Conservation (phyloP, 2,113 vertebrate genomes). For the Typhlomys cinereus region DNA sequence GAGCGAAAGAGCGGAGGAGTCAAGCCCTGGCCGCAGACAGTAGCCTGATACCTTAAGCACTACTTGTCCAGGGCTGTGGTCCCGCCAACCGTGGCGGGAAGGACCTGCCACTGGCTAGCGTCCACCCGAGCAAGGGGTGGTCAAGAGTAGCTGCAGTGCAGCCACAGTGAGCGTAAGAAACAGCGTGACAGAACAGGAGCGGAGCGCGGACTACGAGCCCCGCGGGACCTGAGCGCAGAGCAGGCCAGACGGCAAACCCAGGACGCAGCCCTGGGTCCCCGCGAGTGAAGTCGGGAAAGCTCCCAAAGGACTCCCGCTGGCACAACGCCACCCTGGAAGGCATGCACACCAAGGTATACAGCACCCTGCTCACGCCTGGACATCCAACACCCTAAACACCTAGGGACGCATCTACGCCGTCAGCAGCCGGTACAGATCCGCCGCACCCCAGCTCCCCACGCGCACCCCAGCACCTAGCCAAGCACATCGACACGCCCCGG, state of each 20-base stretch:
- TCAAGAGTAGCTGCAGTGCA: background rate
- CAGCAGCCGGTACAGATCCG: background rate
- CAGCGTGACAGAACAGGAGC: background rate
- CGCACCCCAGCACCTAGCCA: background rate
- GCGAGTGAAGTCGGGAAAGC: background rate
- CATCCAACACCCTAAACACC: background rate
- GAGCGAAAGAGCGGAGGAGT: background rate
- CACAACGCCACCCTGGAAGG: background rate
- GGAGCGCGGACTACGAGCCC: background rate
- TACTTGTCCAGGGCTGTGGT: background rate
- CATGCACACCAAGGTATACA: background rate
- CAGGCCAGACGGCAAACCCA: background rate
- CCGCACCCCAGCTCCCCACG: background rate
- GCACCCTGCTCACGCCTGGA: background rate
- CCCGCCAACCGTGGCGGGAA: background rate
- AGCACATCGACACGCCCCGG: background rate
- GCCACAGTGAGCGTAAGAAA: background rate
- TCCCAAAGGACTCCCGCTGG: background rate
- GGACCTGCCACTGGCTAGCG: background rate
- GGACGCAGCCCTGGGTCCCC: fast-evolving
- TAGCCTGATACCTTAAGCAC: background rate
- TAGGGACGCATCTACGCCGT: background rate
- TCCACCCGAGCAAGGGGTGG: background rate
- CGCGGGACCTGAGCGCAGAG: background rate
- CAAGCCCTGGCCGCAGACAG: background rate